Percentiles rank a stretch among this genome's conserved stretches.
Evolutionary conservation across 1,140 invertebrate species (phyloP).

Genomic region (Pomacea maculata): DNA sequence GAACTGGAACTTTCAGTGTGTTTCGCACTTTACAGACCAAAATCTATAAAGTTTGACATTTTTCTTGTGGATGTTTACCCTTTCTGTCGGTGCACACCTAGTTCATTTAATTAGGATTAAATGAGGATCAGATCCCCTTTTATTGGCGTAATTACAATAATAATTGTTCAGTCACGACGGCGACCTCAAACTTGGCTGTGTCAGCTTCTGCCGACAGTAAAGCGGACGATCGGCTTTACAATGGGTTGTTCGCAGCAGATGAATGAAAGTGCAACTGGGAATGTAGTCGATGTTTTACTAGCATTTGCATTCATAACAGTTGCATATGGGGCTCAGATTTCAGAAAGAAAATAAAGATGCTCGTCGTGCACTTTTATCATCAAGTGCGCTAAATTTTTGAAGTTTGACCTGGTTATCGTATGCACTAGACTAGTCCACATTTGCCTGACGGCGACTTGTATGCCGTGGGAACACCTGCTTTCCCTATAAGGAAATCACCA

Average conservation of each 20-base stretch:
- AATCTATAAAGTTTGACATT: too few species aligned
- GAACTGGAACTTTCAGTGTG: too few species aligned
- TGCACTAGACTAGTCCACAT: slow-evolving; percentile 12
- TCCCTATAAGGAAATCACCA: slow-evolving; percentile 57
- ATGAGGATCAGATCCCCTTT: too few species aligned
- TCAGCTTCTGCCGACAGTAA: slow-evolving; percentile 13
- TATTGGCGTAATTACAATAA: too few species aligned
- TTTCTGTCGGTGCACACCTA: too few species aligned
- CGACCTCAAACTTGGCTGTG: slow-evolving; percentile 5
- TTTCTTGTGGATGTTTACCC: too few species aligned
- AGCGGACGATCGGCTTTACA: slow-evolving; percentile 11
- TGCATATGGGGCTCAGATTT: too few species aligned
- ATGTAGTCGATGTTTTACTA: neutral
- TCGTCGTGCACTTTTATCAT: neutral
- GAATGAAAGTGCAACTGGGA: slow-evolving; percentile 15
- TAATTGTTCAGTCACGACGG: too few species aligned
- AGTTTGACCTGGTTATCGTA: slow-evolving; percentile 11
- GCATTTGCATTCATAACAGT: too few species aligned
- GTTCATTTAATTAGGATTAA: too few species aligned
- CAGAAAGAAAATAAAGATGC: neutral
- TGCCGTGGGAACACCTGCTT: slow-evolving; percentile 60
- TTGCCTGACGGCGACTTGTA: slow-evolving; percentile 18
- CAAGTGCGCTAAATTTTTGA: neutral
- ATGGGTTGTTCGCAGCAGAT: slow-evolving; percentile 13
- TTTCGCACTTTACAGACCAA: too few species aligned